Percentiles rank a stretch among this genome's conserved stretches.
Conservation (phyloP, 2,797 vertebrate genomes). For the Pipistrellus kuhlii region DNA sequence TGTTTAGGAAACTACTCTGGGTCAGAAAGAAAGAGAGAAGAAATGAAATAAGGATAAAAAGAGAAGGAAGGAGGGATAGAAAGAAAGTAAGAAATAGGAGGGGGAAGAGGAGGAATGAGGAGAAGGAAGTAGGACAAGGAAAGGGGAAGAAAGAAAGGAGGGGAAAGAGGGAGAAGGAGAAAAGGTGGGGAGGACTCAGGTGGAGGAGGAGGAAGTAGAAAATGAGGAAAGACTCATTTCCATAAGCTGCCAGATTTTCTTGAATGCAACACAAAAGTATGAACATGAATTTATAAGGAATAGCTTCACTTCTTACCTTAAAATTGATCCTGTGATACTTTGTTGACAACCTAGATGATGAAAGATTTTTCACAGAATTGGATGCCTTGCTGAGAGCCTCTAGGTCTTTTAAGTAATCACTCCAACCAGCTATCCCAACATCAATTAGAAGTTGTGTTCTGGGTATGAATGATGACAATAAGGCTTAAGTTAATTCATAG, state of each 20-base stretch:
- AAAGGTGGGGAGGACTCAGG: too few species aligned
- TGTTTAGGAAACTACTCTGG: background rate
- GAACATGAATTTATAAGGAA: background rate
- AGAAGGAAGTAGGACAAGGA: background rate
- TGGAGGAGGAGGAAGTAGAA: background rate
- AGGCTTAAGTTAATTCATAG: background rate
- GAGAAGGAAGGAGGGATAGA: background rate
- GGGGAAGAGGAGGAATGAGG: accelerated
- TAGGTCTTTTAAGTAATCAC: background rate
- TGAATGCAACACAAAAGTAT: background rate
- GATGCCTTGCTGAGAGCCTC: background rate
- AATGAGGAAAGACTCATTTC: background rate
- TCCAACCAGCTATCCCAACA: background rate
- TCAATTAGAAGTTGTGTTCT: background rate
- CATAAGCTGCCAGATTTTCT: background rate
- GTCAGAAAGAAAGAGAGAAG: background rate
- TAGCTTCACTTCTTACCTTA: background rate
- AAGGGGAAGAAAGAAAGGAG: background rate
- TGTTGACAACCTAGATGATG: background rate
- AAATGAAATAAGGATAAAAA: background rate
- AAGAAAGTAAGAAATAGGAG: background rate
- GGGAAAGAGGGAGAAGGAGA: background rate
- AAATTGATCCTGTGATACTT: background rate
- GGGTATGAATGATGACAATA: background rate
- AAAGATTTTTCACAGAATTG: background rate